Base-by-base conservation (phyloP, 2,797 vertebrate genomes). In the Anguilla pacifica region DNA sequence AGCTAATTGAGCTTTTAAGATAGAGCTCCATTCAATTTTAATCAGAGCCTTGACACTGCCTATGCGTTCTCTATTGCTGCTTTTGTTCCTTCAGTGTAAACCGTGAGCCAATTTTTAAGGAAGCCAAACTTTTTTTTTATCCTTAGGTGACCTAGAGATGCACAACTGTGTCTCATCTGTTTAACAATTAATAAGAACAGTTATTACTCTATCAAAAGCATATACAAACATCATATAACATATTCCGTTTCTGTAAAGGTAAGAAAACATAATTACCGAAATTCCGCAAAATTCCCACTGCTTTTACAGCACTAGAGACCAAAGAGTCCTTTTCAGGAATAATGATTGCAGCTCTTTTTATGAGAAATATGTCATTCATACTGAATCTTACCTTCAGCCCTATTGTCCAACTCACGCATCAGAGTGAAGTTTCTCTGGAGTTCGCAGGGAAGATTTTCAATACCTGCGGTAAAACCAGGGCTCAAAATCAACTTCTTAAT, bases 341-440 rank as follows among this genome's bases (percentile, higher is more conserved):
- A 39, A 77, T 79, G 15, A 7, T 79, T 43, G 15, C 35, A 35
- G 28, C 28, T 72, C n/a, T 72, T 43, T 15, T 19, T 46, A 17
- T 79, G 35, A 43, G 74, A 46, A 77, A 15, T 39, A 35, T 39
- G 10, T 28, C 3, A 77, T 17, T 39, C 28, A 77, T 17, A 25
- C 7, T 82, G 22, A 46, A 85, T 19, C 85, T 2, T 83, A 97
- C 98, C 98, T 96, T 99, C 98, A 13, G 98, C 98, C 88, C 97
- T 95, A 89, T 97, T 98, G 91, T 99, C 98, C 90, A 99, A 91
- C 90, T 99, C 98, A 81, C 97, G 94, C 98, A 99, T 99, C 90
- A 99, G 94, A 87, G 98, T 98, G 87, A 99, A 99, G 92, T 99
- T 99, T 90, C 98, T 97, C 91, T 98, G 98, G 67, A 99, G 96